Evolutionary conservation across 2,888 invertebrate species (phyloP).

Genomic region (Agriotes lineatus): DNA sequence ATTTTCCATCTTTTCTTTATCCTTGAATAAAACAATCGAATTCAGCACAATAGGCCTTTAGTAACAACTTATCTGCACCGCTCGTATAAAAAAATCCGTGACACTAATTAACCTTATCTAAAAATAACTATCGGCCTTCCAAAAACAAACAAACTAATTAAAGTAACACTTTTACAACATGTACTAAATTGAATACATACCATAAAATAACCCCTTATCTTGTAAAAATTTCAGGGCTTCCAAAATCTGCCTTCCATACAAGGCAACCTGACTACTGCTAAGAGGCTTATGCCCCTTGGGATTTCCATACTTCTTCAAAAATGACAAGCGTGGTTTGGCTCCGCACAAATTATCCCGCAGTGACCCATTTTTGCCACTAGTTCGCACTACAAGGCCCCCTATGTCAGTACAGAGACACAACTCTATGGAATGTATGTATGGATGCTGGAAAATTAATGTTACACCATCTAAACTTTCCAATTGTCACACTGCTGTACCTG

Average conservation of each 20-base stretch:
- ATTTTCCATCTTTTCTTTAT: too few relatives aligned
- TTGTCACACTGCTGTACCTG: constrained; percentile 72
- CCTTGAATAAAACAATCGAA: too few relatives aligned
- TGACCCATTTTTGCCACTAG: constrained; percentile 75
- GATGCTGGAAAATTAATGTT: constrained; percentile 68
- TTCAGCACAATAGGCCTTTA: too few relatives aligned
- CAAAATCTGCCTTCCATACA: constrained; percentile 84
- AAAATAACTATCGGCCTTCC: too few relatives aligned
- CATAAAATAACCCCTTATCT: constrained; percentile 89
- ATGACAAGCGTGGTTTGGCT: constrained; percentile 82
- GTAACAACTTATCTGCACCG: too few relatives aligned
- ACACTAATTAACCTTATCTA: too few relatives aligned
- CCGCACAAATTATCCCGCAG: constrained; percentile 81
- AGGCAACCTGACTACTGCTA: constrained; percentile 78
- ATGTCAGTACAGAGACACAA: constrained; percentile 80
- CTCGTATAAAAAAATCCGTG: too few relatives aligned
- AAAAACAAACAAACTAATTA: too few relatives aligned
- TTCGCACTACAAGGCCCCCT: constrained; percentile 76
- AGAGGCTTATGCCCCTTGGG: constrained; percentile 82
- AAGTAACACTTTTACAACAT: neutral
- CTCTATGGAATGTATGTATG: constrained; percentile 79
- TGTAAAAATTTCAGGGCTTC: constrained; percentile 88
- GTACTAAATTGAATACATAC: constrained; percentile 66
- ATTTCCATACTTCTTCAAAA: constrained; percentile 88
- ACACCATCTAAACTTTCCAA: constrained; percentile 1